phyloP scores from a whole-genome alignment of 1,140 invertebrate genomes.

The Magallana ariakensis region DNA sequence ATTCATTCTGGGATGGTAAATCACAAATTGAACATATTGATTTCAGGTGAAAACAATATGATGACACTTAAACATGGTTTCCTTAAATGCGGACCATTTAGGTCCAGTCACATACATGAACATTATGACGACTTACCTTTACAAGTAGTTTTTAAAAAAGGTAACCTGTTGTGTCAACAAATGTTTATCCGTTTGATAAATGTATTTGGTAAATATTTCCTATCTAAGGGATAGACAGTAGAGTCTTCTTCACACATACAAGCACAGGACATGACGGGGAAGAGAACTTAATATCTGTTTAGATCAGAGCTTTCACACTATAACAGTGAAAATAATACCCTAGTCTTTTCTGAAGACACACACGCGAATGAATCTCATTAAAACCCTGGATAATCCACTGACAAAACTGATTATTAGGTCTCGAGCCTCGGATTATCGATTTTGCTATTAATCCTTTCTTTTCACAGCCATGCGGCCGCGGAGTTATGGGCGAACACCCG shows the following conservation, averaged over 20 bases:
- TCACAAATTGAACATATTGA: too few relatives aligned
- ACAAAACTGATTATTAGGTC: constrained; percentile 22
- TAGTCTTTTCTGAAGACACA: neutral
- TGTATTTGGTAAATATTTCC: constrained; percentile 9
- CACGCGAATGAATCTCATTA: neutral
- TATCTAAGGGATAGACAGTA: neutral
- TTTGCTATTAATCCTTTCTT: constrained; percentile 4
- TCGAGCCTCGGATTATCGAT: neutral
- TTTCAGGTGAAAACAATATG: too few relatives aligned
- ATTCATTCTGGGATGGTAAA: too few relatives aligned
- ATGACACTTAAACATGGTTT: too few relatives aligned
- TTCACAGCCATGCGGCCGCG: neutral
- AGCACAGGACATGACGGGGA: neutral
- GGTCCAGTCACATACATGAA: neutral
- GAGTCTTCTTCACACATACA: neutral
- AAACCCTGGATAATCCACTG: constrained; percentile 20
- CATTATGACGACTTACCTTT: constrained; percentile 17
- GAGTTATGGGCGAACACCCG: neutral
- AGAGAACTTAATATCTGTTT: neutral
- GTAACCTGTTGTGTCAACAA: constrained; percentile 15
- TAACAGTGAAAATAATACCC: neutral
- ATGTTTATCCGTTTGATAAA: constrained; percentile 25
- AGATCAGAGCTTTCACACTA: neutral
- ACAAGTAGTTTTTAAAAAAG: neutral
- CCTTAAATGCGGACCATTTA: neutral